These are phyloP conservation scores for Nipponacmea schrenckii DNA, from an alignment of 2,888 invertebrate species.

Conservation along the genomic window DNA sequence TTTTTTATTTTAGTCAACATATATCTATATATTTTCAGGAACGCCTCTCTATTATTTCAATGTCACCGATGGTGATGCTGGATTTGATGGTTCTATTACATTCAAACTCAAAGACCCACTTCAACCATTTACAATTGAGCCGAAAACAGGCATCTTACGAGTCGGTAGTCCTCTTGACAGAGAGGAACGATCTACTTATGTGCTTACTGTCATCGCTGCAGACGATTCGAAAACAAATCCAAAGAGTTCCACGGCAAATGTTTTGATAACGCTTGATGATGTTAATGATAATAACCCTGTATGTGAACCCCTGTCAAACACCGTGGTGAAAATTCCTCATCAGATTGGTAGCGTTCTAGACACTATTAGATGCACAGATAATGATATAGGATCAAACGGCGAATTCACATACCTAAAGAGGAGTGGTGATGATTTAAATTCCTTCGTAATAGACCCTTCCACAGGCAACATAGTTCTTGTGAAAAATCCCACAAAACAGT, in stretches of 20 bases:
- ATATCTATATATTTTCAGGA: constrained; percentile 23
- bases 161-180: constrained; percentile 36
- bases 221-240: constrained; percentile 31
- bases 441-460: constrained; percentile 33
- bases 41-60: constrained; percentile 33
- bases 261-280: constrained; percentile 35
- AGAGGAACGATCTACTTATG: constrained; percentile 29
- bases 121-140: constrained; percentile 18
- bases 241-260: constrained; percentile 22
- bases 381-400: constrained; percentile 14
- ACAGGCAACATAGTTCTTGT: constrained; percentile 33
- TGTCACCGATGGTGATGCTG: constrained; percentile 43
- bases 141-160: constrained; percentile 29
- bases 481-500: not conserved
- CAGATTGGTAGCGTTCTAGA: constrained; percentile 14
- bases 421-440: constrained; percentile 21
- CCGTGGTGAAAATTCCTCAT: constrained; percentile 1
- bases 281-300: constrained; percentile 37
- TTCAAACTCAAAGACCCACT: constrained; percentile 27
- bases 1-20: no score
- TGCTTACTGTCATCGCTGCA: constrained; percentile 25
- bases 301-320: constrained; percentile 28
- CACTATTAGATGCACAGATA: constrained; percentile 8
- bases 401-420: constrained; percentile 10
- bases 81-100: constrained; percentile 36